These are phyloP conservation scores for Harpalus rubripes DNA, from an alignment of 2,888 invertebrate species.

Conservation along the genomic window DNA sequence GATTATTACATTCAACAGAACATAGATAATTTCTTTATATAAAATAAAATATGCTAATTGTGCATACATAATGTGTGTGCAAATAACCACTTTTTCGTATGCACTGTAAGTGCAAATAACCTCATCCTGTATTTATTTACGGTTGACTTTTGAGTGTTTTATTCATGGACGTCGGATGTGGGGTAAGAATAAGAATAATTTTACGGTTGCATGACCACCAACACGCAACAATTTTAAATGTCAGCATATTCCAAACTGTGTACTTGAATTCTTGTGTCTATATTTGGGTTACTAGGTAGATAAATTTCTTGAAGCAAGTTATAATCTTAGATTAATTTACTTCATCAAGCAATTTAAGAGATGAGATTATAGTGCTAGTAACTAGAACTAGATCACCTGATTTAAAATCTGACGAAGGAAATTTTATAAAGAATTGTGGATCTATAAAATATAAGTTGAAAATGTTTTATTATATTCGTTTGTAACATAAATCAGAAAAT, in stretches of 20 bases:
- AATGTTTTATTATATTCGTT: not conserved
- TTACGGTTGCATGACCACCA: constrained; percentile 5
- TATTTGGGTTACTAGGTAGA: constrained; percentile 20
- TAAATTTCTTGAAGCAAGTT: constrained; percentile 9
- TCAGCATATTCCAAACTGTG: not conserved
- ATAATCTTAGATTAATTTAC: constrained; percentile 32
- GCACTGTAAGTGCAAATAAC: too few relatives aligned
- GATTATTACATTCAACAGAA: too few relatives aligned
- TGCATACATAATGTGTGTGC: too few relatives aligned
- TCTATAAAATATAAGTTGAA: not conserved
- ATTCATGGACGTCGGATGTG: constrained; percentile 17
- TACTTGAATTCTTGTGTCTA: constrained; percentile 10
- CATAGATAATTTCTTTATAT: too few relatives aligned
- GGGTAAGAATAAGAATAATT: constrained; percentile 37
- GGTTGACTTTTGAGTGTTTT: not conserved
- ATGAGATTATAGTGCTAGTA: not conserved
- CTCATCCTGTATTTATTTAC: not conserved
- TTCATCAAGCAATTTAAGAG: not conserved
- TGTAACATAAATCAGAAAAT: not conserved
- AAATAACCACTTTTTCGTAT: too few relatives aligned
- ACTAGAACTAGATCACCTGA: not conserved
- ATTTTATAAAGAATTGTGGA: not conserved
- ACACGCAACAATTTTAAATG: constrained; percentile 31
- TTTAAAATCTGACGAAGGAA: not conserved
- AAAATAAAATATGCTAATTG: too few relatives aligned